A percentile compares a stretch with the other conserved stretches of the same genome.
phyloP scores from a whole-genome alignment of 2,888 invertebrate genomes.

The Gisinianus flammeolus region DNA sequence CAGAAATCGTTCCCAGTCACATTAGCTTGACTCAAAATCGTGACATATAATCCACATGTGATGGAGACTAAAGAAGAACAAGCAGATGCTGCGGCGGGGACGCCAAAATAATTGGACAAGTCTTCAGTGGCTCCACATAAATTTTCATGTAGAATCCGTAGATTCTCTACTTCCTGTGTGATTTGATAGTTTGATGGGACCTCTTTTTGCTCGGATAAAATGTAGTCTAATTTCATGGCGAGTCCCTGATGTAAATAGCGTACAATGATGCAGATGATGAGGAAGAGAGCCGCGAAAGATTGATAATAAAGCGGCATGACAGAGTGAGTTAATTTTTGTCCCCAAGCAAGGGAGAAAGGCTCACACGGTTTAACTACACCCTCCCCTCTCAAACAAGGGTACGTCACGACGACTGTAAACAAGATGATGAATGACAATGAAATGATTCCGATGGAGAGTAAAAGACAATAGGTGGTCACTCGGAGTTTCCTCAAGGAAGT shows the following conservation, averaged over 20 bases:
- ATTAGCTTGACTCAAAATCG: not conserved
- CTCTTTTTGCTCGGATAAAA: not conserved
- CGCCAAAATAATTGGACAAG: conserved; percentile 5
- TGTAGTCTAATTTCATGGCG: not conserved
- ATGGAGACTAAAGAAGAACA: not conserved
- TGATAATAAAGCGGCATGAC: not conserved
- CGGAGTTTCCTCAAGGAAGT: not conserved
- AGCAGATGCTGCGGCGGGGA: not conserved
- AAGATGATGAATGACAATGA: not conserved
- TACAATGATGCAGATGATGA: not conserved
- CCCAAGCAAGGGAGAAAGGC: not conserved
- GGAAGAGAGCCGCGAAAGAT: not conserved
- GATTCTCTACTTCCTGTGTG: not conserved
- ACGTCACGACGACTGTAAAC: not conserved
- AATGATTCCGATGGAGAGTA: not conserved
- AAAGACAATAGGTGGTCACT: too few relatives aligned
- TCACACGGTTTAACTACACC: not conserved
- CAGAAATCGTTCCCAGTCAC: not conserved
- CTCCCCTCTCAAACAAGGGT: not conserved
- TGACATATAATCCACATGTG: not conserved
- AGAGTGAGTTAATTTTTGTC: not conserved
- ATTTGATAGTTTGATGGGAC: not conserved
- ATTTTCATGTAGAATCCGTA: not conserved
- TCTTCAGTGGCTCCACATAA: not conserved
- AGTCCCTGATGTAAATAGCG: not conserved